Base-by-base conservation (phyloP, 2,888 invertebrate genomes). In the Adelphocoris suturalis region DNA sequence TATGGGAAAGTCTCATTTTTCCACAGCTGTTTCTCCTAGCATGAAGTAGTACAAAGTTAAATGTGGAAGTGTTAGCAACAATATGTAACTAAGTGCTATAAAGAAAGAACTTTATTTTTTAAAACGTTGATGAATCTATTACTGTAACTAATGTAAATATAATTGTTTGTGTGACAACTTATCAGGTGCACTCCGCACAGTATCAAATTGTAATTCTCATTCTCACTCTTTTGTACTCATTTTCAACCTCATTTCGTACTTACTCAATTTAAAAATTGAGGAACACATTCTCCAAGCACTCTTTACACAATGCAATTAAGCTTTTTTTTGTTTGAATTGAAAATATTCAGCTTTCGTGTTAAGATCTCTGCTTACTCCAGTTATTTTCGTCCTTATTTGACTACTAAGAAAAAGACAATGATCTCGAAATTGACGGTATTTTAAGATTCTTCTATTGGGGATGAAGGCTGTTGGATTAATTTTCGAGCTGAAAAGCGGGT, bases 311-410 rank as follows among this genome's bases (percentile, higher is more conserved):
- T 68, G 68, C 12, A 12, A 23, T 11, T 5, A 23, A 12, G 23
- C 11, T 23, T 4, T 47, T 78, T 46, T 37, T 46, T 28, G n/a
- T 76, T 76, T 76, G 76, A 52, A 16, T 46, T 27, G 47, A 52
- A 57, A 68, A 61, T 75, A 75, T 47, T 86, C 86, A 86, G 86
- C 86, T 86, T 86, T 86, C 86, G 68, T 37, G 68, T 75, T 46
- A 75, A 86, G 86, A 86, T 86, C 86, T 86, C 86, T 86, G 28
- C 28, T 47, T 78, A 28, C 78, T 61, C 61, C 68, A 19, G 61
- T 16, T 61, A 19, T 68, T 68, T 68, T 23, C 68, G 68, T 68
- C 23, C 12, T 19, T 23, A 68, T 68, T 68, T 23, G 12, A 9
- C 9, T 12, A 19, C 68, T 5, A 23, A 68, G 7, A 7, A 23